Base-by-base conservation (phyloP, 1,140 invertebrate genomes). In the Formica exsecta region DNA sequence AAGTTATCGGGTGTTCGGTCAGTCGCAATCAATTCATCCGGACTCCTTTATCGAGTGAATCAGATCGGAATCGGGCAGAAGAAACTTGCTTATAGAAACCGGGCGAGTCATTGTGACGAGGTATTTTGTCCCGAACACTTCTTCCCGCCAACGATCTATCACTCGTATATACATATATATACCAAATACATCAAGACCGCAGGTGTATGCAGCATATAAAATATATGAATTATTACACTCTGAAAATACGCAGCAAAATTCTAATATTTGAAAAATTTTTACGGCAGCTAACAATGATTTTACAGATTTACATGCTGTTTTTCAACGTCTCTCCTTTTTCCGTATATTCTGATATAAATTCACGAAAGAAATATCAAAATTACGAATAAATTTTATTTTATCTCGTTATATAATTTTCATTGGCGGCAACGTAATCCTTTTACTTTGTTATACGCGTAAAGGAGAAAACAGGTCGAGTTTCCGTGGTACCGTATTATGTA, bases 71-170 rank as follows among this genome's bases (percentile, higher is more conserved):
- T 81, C 75, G 54, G 19, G 6, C 70, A 62, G 76, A 83, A 84
- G 89, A 90, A 90, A 90, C 87, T 89, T 79, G 88, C 76, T 89
- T 73, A 73, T 48, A 57, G 76, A 90, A 86, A 84, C 79, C 73
- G 76, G 62, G 59, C 83, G 89, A 86, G 90, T 90, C 89, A 90
- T 44, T 70, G 71, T 90, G 89, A 90, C 89, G 73, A 29, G 65
- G 83, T 76, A 51, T 64, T 86, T 90, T 90, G 62, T 88, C 64
- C 74, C 75, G 75, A 83, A 87, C 61, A 62, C 54, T 87, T 89
- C 85, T 84, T 89, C 85, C 70, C 59, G 66, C 66, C 57, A 76
- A 85, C 86, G 74, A 90, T 90, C 85, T 85, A 87, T 90, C 85
- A 89, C 62, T 89, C 51, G 25, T 32, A 62, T 29, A 61, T 59